Base-by-base conservation (phyloP, 2,797 vertebrate species). In the Betta splendens region DNA sequence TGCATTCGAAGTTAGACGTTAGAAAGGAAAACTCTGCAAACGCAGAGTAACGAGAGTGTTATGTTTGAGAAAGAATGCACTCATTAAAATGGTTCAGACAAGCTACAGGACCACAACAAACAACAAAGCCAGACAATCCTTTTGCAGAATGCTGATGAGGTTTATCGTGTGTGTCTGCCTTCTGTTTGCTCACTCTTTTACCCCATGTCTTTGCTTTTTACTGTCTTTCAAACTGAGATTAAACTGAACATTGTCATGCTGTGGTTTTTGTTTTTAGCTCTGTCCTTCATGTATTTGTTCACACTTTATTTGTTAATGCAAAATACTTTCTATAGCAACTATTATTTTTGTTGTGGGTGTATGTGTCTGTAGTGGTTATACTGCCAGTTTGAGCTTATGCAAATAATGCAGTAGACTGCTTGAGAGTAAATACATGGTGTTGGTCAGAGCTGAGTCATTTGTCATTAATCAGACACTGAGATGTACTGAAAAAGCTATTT, bases 71-170 rank as follows among this genome's bases (percentile, higher is more conserved):
- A 77, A 76, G n/a, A 72, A 69, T 39, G 37, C 31, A 42, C 77
- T 87, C 79, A 83, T 89, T 88, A 88, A 85, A 88, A 86, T 81
- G 73, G 69, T 72, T 80, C 80, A 83, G 80, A 79, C 78, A 68
- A 77, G 69, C 78, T 60, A 33, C 57, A 83, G 73, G 72, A 85
- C 68, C 77, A 75, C 75, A 88, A 86, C 87, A 88, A 85, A 84
- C 82, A 86, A 78, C 83, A 87, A 80, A 85, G 81, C 83, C 75
- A 87, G 86, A 89, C 87, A 62, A 52, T 83, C 55, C 67, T 83
- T 73, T 78, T 72, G 81, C 75, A 61, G 88, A 89, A 89, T 91
- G 84, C 85, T 86, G 84, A 91, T 89, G 81, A 89, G 86, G 46
- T 79, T 82, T 68, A 74, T 66, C 22, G 42, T 71, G 65, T 67